A percentile compares a stretch with the other conserved stretches of the same genome.
phyloP scores from a whole-genome alignment of 64 coral and sea anemone species.

The Montipora efflorescens region DNA sequence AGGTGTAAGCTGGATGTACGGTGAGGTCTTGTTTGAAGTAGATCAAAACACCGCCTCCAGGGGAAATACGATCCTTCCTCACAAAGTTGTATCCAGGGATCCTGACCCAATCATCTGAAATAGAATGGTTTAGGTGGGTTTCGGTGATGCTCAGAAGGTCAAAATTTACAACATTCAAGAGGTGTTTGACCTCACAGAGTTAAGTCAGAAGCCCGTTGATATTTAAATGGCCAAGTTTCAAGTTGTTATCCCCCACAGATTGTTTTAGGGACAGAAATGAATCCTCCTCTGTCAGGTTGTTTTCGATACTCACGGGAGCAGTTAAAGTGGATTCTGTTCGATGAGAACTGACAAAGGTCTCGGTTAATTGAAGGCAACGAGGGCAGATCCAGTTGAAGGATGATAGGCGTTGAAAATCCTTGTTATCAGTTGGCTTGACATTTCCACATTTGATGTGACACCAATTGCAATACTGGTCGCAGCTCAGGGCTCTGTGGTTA shows the following conservation, averaged over 20 bases:
- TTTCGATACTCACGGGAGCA: background rate
- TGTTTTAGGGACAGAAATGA: background rate
- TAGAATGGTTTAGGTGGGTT: conserved; percentile 4
- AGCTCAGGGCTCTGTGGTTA: background rate
- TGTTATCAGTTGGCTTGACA: too few species aligned
- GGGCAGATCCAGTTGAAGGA: too few species aligned
- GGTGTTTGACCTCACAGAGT: background rate
- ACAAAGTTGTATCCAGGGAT: conserved; percentile 27
- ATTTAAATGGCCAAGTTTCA: conserved; percentile 21
- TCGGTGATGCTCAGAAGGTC: conserved; percentile 1
- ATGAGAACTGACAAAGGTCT: too few species aligned
- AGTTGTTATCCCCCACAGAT: too few species aligned
- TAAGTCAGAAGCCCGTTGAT: conserved; percentile 8
- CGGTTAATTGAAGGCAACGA: too few species aligned
- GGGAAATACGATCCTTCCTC: conserved; percentile 10
- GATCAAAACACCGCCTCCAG: conserved; percentile 26
- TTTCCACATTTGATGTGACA: too few species aligned
- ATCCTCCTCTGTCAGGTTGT: background rate
- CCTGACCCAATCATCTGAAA: conserved; percentile 14
- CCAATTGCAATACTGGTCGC: background rate
- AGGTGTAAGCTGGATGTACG: conserved; percentile 20
- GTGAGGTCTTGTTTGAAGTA: conserved; percentile 7
- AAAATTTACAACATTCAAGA: conserved; percentile 6
- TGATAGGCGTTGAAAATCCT: too few species aligned
- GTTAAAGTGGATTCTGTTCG: too few species aligned